phyloP scores from a whole-genome alignment of 2,113 vertebrate species.

The Poeciliopsis occidentalis region DNA sequence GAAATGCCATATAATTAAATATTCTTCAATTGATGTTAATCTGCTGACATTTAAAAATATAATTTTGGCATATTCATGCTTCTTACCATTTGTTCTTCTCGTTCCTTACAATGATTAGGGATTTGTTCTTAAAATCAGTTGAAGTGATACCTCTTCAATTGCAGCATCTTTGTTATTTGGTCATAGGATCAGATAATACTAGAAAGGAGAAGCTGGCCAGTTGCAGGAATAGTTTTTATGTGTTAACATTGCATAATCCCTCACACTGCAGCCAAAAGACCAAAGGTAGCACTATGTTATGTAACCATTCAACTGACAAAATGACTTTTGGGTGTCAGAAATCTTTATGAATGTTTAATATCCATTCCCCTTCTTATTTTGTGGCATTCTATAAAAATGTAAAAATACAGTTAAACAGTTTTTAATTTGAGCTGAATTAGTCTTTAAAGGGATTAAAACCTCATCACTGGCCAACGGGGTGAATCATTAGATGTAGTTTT shows the following conservation, averaged over 20 bases:
- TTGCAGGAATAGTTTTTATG: neutral
- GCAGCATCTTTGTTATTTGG: too few relatives aligned
- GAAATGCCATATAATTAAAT: too few relatives aligned
- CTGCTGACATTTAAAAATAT: neutral
- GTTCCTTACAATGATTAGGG: neutral
- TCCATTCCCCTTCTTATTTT: too few relatives aligned
- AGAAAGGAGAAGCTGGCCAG: neutral
- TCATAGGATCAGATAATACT: neutral
- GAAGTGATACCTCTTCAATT: neutral
- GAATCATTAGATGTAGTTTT: too few relatives aligned
- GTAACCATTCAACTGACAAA: neutral
- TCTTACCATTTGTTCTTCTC: neutral
- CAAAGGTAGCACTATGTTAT: neutral
- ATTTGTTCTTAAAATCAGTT: neutral
- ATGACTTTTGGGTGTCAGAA: neutral
- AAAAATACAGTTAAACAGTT: neutral
- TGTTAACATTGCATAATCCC: neutral
- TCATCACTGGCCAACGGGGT: neutral
- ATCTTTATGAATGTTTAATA: neutral
- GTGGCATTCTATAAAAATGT: neutral
- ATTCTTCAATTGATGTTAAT: too few relatives aligned
- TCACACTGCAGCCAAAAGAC: neutral
- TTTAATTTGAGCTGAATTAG: too few relatives aligned
- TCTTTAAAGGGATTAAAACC: neutral
- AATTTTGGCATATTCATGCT: neutral